Evolutionary conservation across 2,113 vertebrate species (phyloP), one percentile per base, ranked within the genome.

Genomic region (Toxotes chatareus): DNA sequence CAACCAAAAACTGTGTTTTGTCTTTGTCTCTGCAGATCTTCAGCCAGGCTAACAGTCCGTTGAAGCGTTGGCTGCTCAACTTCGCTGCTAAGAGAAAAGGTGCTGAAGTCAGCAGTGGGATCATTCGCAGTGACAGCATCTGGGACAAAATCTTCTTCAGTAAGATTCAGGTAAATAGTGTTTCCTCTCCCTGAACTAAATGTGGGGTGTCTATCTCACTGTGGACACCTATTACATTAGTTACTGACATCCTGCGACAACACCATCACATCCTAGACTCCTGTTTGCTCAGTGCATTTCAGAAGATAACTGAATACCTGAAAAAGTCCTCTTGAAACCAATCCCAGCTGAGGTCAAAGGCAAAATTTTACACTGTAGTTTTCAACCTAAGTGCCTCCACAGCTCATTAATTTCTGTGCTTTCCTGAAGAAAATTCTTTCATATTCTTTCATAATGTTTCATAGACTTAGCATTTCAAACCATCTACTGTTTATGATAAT

Each of bases 81-180:
- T 99, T 99, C 36, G 98, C 98, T 31, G 97, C 96, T 42, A 98
- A 97, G 88, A 96, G 97, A 93, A 99, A 99, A 95, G 96, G 97
- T 62, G 96, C 96, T 1, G 98, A 99, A 82, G 96, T 99, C 21
- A 96, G 95, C 87, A 96, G 96, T 0, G 97, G 98, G 7, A 92
- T 99, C 92, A 94, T 99, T 38, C 95, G 98, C 87, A 97, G 96
- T 56, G 96, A 99, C 93, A 99, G 98, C 87, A 80, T 99, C 66
- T 99, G 98, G 98, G 98, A 99, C 82, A 97, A 96, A 89, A 94
- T 99, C 10, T 97, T 99, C 95, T 99, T 99, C 91, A 96, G 94
- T 82, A 99, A 97, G 91, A 97, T 99, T 88, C 98, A 99, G 98
- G 98, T 94, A 85, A 88, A 49, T 3, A 2, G 19, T 8, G 19